Evolutionary conservation across 2,888 invertebrate species (phyloP).

Genomic region (Trichopria drosophilae): DNA sequence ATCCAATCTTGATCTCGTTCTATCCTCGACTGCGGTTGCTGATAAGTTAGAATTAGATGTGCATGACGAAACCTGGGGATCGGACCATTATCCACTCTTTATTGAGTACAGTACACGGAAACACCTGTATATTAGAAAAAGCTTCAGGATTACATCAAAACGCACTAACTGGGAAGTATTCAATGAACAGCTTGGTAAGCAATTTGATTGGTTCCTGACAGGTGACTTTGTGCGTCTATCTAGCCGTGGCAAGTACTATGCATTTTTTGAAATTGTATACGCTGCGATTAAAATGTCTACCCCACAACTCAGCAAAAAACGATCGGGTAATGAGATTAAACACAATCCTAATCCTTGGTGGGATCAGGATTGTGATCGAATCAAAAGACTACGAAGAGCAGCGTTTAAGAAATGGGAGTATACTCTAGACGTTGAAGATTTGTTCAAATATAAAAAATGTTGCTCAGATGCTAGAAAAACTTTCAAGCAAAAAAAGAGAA

Average conservation of each 20-base stretch:
- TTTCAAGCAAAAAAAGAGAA: constrained; percentile 25
- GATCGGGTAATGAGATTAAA: not conserved
- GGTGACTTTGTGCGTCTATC: not conserved
- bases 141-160: not conserved
- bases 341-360: constrained; percentile 32
- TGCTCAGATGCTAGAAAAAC: constrained; percentile 15
- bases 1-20: constrained; percentile 13
- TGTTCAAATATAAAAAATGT: constrained; percentile 20
- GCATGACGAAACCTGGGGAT: constrained; percentile 8
- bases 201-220: not conserved
- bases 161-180: constrained; percentile 8
- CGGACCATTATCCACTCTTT: constrained; percentile 10
- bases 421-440: constrained; percentile 8
- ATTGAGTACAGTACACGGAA: not conserved
- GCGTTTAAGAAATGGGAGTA: constrained; percentile 29
- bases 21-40: constrained; percentile 1
- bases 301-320: constrained; percentile 12
- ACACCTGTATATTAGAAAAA: constrained; percentile 6
- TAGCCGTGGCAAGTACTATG: constrained; percentile 20
- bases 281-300: constrained; percentile 12
- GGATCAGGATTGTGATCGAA: constrained; percentile 27
- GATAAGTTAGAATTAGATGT: constrained; percentile 4
- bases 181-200: not conserved
- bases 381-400: constrained; percentile 23
- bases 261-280: constrained; percentile 12